phyloP scores from a whole-genome alignment of 2,797 vertebrate genomes.

The Malacoraja senta region DNA sequence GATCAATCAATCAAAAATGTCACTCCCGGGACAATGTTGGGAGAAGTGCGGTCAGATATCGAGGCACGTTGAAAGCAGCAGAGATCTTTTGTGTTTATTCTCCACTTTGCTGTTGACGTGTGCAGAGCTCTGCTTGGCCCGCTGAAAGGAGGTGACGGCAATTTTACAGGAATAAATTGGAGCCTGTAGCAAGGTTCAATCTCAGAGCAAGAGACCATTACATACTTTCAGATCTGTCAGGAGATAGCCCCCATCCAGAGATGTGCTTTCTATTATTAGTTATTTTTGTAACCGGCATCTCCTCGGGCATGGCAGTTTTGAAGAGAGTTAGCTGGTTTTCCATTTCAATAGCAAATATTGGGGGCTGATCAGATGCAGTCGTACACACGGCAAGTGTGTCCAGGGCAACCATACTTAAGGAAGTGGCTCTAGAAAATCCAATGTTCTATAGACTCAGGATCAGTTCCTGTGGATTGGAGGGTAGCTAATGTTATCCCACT shows the following conservation, averaged over 20 bases:
- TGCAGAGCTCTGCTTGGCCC: too few species aligned
- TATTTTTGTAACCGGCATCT: neutral
- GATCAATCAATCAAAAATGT: conserved; percentile 32
- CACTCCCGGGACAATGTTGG: neutral
- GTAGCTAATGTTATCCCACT: too few species aligned
- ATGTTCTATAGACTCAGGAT: too few species aligned
- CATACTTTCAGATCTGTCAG: conserved; percentile 21
- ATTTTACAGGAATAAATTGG: conserved; percentile 8
- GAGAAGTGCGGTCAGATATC: neutral
- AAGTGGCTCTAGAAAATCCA: too few species aligned
- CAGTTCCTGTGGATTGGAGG: too few species aligned
- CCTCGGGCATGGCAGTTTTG: neutral
- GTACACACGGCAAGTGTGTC: neutral
- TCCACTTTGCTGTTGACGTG: neutral
- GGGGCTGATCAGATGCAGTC: neutral
- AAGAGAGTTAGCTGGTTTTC: neutral
- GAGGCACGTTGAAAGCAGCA: conserved; percentile 2
- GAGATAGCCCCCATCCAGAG: neutral
- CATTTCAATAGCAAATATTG: neutral
- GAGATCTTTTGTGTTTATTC: conserved; percentile 31
- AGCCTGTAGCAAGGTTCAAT: conserved; percentile 36
- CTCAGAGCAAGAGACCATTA: neutral
- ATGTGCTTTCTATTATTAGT: neutral
- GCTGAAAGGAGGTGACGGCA: conserved; percentile 26
- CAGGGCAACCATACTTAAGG: too few species aligned